Conservation (phyloP, 2,888 invertebrate species). For the Pasiphila rectangulata region DNA sequence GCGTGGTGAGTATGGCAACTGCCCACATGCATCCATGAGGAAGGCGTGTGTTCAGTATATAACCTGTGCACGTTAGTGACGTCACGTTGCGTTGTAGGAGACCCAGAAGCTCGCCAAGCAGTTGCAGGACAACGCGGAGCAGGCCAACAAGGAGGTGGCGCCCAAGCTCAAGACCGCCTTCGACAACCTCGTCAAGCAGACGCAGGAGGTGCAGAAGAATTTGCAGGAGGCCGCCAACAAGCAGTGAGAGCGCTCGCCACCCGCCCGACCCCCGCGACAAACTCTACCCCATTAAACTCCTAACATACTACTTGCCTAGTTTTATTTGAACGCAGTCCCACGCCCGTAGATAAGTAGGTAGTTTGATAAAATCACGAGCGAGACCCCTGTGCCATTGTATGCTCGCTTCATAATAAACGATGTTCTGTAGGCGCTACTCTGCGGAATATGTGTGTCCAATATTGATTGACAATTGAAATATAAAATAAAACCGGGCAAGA, state of each 20-base stretch:
- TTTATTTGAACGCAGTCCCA: neutral
- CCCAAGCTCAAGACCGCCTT: conserved; percentile 66
- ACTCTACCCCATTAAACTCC: conserved; percentile 4
- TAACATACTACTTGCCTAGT: neutral
- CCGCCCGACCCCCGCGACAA: neutral
- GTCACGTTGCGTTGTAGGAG: conserved; percentile 43
- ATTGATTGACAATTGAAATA: no score
- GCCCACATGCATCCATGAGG: no score
- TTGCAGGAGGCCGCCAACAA: conserved; percentile 68
- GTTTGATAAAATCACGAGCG: no score
- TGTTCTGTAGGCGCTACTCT: no score
- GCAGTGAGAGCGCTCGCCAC: conserved; percentile 42
- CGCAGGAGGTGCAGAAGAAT: conserved; percentile 61
- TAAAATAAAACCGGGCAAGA: no score
- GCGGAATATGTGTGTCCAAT: no score
- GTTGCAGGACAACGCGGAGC: conserved; percentile 54
- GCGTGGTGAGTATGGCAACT: no score
- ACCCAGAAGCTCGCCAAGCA: conserved; percentile 64
- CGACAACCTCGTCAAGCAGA: conserved; percentile 63
- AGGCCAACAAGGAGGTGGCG: conserved; percentile 63
- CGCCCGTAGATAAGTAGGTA: no score
- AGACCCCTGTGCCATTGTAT: no score
- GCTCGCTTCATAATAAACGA: no score
- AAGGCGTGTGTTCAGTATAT: no score
- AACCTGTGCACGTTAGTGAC: no score